phyloP scores from a whole-genome alignment of 2,888 invertebrate genomes.

The Andrena fulva region DNA sequence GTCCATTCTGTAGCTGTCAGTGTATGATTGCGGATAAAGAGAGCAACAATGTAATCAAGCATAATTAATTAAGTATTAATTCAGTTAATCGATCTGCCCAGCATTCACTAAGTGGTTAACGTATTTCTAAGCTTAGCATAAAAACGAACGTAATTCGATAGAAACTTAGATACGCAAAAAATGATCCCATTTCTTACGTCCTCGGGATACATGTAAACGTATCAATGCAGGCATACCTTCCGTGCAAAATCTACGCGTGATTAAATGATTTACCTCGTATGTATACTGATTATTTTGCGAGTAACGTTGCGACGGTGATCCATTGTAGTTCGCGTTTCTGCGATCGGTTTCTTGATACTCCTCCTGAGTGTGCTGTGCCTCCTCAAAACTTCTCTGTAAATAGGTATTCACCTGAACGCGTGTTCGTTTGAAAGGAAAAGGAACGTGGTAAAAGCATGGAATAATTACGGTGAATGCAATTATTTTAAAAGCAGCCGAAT shows the following conservation, averaged over 20 bases:
- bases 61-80: slow-evolving; percentile 46
- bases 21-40: slow-evolving; percentile 60
- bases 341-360: slow-evolving; percentile 82
- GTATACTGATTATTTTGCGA: slow-evolving; percentile 80
- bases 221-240: slow-evolving; percentile 35
- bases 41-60: slow-evolving; percentile 48
- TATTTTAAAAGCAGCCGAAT: slow-evolving; percentile 24
- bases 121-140: slow-evolving; percentile 28
- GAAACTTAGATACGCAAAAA: slow-evolving; percentile 29
- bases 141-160: slow-evolving; percentile 29
- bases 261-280: slow-evolving; percentile 78
- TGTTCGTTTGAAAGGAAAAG: neutral
- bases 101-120: slow-evolving; percentile 46
- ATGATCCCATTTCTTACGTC: slow-evolving; percentile 35
- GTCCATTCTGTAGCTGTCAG: slow-evolving; percentile 78
- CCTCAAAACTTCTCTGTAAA: slow-evolving; percentile 79
- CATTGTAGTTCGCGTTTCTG: slow-evolving; percentile 82
- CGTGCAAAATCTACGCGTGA: slow-evolving; percentile 17
- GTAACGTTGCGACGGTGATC: slow-evolving; percentile 80
- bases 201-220: slow-evolving; percentile 28
- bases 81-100: slow-evolving; percentile 36
- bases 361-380: slow-evolving; percentile 74
- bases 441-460: neutral
- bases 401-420: slow-evolving; percentile 20
- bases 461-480: slow-evolving; percentile 3